Evolutionary conservation across 2,113 vertebrate species (phyloP).

Genomic region (Leiothrix lutea): DNA sequence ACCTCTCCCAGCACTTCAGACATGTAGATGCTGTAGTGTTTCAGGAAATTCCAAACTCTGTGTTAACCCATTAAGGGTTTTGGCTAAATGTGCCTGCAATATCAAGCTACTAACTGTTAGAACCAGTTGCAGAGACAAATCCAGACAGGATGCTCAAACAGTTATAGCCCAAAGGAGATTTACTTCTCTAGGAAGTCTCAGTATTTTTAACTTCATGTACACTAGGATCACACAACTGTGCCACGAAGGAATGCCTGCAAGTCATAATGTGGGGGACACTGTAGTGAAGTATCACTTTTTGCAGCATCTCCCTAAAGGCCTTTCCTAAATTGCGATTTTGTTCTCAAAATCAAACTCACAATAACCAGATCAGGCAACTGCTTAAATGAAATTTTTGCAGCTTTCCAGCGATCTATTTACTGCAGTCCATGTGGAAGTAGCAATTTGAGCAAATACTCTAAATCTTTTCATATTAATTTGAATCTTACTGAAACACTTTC

Average conservation of each 20-base stretch:
- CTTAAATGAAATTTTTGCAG: not conserved
- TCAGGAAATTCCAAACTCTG: not conserved
- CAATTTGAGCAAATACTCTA: not conserved
- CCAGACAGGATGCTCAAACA: not conserved
- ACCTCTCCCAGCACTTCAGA: too few species aligned
- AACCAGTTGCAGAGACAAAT: not conserved
- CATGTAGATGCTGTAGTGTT: accelerated
- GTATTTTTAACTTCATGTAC: not conserved
- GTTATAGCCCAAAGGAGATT: too few species aligned
- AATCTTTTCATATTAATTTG: not conserved
- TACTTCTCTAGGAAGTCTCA: not conserved
- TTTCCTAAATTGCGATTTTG: not conserved
- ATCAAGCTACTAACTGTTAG: not conserved
- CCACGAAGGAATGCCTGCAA: not conserved
- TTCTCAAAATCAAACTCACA: not conserved
- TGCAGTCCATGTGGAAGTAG: not conserved
- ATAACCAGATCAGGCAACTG: not conserved
- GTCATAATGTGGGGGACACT: not conserved
- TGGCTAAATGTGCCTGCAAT: accelerated
- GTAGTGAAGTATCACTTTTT: not conserved
- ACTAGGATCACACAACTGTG: not conserved
- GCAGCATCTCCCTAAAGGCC: not conserved
- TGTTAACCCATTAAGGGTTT: not conserved
- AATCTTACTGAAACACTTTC: not conserved
- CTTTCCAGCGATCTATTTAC: not conserved